Conservation (phyloP, 2,888 invertebrate genomes). For the Bruchidius siliquastri region DNA sequence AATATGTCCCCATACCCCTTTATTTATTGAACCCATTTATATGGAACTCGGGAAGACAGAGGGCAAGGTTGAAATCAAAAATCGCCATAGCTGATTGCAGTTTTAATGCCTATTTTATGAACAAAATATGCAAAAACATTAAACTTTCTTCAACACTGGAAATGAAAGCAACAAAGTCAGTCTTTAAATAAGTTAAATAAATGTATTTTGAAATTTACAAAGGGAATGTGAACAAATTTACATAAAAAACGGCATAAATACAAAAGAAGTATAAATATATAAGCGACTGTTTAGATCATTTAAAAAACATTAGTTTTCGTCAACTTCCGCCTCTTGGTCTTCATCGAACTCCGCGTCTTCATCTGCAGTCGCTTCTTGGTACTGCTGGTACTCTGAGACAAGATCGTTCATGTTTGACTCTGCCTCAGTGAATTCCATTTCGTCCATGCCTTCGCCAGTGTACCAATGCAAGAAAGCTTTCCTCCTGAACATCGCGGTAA, state of each 20-base stretch:
- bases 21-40: no score
- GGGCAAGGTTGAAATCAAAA: neutral
- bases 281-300: conserved; percentile 4
- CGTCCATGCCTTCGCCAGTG: conserved; percentile 94
- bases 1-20: no score
- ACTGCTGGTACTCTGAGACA: conserved; percentile 92
- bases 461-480: conserved; percentile 96
- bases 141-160: conserved; percentile 15
- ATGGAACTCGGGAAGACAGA: no score
- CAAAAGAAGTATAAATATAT: conserved; percentile 11
- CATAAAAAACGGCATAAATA: conserved; percentile 13
- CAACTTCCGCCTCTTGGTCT: conserved; percentile 68
- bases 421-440: conserved; percentile 94
- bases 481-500: conserved; percentile 93
- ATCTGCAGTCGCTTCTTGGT: conserved; percentile 84
- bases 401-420: conserved; percentile 94
- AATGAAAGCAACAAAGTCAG: conserved; percentile 39
- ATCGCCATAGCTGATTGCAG: conserved; percentile 27
- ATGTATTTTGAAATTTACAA: conserved; percentile 34
- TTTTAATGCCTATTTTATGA: conserved; percentile 40
- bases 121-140: conserved; percentile 39
- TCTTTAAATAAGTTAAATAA: conserved; percentile 41
- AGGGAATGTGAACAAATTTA: conserved; percentile 7
- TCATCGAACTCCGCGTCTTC: conserved; percentile 80
- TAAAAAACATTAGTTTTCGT: conserved; percentile 51